phyloP scores from a whole-genome alignment of 2,797 vertebrate genomes.

The Enteromius treurensis region DNA sequence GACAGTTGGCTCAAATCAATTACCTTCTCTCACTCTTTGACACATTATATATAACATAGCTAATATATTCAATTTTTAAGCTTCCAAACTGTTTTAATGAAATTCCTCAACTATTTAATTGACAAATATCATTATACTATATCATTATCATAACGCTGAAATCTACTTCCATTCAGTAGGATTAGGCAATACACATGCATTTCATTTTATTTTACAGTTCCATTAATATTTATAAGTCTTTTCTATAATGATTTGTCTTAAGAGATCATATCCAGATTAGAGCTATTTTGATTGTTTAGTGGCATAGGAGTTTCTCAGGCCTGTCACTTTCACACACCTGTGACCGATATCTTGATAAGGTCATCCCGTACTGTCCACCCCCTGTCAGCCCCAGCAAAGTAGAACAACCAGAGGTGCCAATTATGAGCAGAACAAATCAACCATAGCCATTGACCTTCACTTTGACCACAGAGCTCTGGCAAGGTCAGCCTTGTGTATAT shows the following conservation, averaged over 20 bases:
- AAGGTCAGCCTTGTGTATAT: slow-evolving; percentile 41
- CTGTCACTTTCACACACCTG: slow-evolving; percentile 18
- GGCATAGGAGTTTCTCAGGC: not conserved
- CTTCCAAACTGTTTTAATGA: not conserved
- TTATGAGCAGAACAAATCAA: slow-evolving; percentile 50
- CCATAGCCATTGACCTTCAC: slow-evolving; percentile 50
- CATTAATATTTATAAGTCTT: not conserved
- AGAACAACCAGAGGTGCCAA: slow-evolving; percentile 57
- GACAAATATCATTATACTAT: not conserved
- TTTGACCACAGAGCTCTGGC: slow-evolving; percentile 52
- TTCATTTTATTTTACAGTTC: not conserved
- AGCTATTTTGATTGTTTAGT: not conserved
- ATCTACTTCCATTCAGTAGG: not conserved
- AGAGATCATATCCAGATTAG: slow-evolving; percentile 12
- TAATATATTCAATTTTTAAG: not conserved
- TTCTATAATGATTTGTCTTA: not conserved
- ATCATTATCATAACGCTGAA: not conserved
- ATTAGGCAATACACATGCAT: not conserved
- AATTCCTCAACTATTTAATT: not conserved
- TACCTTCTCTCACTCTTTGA: slow-evolving; percentile 20
- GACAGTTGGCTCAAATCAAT: slow-evolving; percentile 42
- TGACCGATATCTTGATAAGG: slow-evolving; percentile 54
- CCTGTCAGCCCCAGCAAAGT: slow-evolving; percentile 44
- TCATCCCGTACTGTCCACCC: slow-evolving; percentile 48
- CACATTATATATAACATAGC: not conserved